A percentile compares a stretch with the other conserved stretches of the same genome.
phyloP scores from a whole-genome alignment of 2,113 vertebrate genomes.

The Dasypus novemcinctus region DNA sequence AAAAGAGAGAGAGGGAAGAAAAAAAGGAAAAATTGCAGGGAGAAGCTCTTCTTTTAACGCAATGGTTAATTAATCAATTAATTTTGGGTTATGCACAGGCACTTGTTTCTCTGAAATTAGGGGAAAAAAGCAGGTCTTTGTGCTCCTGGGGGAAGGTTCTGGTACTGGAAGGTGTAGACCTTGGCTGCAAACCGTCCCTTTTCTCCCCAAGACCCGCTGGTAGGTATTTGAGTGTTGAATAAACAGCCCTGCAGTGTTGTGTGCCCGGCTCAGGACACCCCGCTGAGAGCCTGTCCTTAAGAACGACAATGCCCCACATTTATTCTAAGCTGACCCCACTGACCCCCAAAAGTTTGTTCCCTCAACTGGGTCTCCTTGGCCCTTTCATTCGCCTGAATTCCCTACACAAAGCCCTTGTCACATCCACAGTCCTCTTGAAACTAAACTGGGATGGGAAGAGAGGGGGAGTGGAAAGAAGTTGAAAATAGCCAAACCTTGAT shows the following conservation, averaged over 20 bases:
- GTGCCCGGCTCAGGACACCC: slow-evolving; percentile 88
- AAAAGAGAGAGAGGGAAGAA: background rate
- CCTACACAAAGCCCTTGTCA: slow-evolving; percentile 89
- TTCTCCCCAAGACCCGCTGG: slow-evolving; percentile 77
- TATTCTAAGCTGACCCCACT: slow-evolving; percentile 93
- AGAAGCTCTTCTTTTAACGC: slow-evolving; percentile 64
- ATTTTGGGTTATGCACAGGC: slow-evolving; percentile 68
- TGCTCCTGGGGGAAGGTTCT: slow-evolving; percentile 15
- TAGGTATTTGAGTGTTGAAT: slow-evolving; percentile 84
- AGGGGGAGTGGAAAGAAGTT: slow-evolving; percentile 68
- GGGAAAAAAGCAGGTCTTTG: slow-evolving; percentile 68
- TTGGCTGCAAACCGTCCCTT: slow-evolving; percentile 72
- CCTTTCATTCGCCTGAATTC: slow-evolving; percentile 91
- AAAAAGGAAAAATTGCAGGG: slow-evolving; percentile 27
- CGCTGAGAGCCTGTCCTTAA: slow-evolving; percentile 95
- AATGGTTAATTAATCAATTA: slow-evolving; percentile 55
- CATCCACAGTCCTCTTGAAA: slow-evolving; percentile 80
- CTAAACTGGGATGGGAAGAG: slow-evolving; percentile 73
- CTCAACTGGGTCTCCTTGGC: slow-evolving; percentile 88
- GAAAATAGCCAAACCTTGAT: slow-evolving; percentile 85
- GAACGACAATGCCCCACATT: slow-evolving; percentile 95
- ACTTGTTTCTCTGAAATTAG: slow-evolving; percentile 65
- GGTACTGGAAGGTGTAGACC: slow-evolving; percentile 67
- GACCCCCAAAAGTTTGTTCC: slow-evolving; percentile 96
- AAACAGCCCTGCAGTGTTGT: slow-evolving; percentile 80